Evolutionary conservation across 2,113 vertebrate genomes (phyloP), one percentile per base, ranked within the genome.

Genomic region (Bucco capensis): DNA sequence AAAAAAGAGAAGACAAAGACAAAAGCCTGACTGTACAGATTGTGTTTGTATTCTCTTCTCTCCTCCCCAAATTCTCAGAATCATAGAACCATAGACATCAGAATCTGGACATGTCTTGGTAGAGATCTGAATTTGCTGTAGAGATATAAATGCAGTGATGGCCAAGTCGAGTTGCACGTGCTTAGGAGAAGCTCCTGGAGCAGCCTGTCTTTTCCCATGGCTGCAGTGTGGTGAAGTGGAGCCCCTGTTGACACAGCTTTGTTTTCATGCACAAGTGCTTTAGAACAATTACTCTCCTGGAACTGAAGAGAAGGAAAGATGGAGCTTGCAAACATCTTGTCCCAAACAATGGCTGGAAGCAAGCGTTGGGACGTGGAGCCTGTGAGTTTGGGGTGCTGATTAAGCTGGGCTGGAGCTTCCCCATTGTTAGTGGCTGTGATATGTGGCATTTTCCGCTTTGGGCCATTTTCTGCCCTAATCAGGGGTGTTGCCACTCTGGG

Each of bases 231-330:
- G 51, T 53, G 86, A n/a, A 61, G 67, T 12, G 69, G 46, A 79
- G 86, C 82, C 90, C 73, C 78, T 30, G 22, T 61, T 87, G 93
- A 72, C 93, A 90, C 62, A 1, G 54, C 76, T 88, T 74, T 65
- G 17, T 78, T 74, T 91, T 93, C 93, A 88, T 74, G 80, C 93
- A 19, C 91, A 88, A 86, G 50, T 85, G 91, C 93, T 88, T 78
- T 30, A 23, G 80, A 90, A 94, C 93, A 91, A 88, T 91, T 25
- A 23, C 61, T 40, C 9, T 1, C 3, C 0, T 3, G 3, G 66
- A n/a, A 22, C 30, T 37, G 4, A 28, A 37, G 88, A 30, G 71
- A 56, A 73, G 88, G 70, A 85, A 88, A 73, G 78, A 58, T 7
- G 49, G 35, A 31, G 54, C 60, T 64, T 28, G 50, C 79, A 65